phyloP scores from a whole-genome alignment of 2,797 vertebrate genomes.

The Apogon hyalosoma region DNA sequence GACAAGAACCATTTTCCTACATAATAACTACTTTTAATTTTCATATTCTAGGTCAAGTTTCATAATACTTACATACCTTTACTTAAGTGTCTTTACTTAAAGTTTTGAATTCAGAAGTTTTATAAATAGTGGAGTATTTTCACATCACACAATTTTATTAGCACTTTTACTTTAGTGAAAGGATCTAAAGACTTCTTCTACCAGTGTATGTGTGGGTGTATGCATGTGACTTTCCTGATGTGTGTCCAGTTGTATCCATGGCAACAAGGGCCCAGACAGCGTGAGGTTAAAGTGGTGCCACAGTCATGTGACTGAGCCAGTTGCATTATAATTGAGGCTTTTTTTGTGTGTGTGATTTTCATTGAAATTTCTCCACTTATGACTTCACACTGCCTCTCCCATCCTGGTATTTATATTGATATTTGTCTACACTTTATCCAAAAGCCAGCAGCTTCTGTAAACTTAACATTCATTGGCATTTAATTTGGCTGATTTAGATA shows the following conservation, averaged over 20 bases:
- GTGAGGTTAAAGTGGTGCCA: slow-evolving; percentile 17
- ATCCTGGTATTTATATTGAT: not conserved
- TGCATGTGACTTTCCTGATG: slow-evolving; percentile 5
- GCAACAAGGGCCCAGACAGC: slow-evolving; percentile 23
- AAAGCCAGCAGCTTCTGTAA: slow-evolving; percentile 1
- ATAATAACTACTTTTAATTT: no score
- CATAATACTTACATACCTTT: no score
- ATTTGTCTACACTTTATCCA: not conserved
- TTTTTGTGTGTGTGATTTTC: slow-evolving; percentile 3
- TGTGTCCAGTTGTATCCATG: slow-evolving; percentile 17
- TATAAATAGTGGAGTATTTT: no score
- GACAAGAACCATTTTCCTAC: no score
- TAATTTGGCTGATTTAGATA: slow-evolving; percentile 1
- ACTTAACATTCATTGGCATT: slow-evolving; percentile 3
- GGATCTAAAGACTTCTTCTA: not conserved
- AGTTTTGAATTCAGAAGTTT: no score
- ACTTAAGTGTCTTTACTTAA: no score
- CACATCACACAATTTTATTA: no score
- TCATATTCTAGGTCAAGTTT: no score
- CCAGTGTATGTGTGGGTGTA: not conserved
- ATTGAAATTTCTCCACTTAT: not conserved
- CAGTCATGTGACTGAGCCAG: slow-evolving; percentile 9
- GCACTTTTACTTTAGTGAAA: not conserved
- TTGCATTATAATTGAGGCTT: not conserved
- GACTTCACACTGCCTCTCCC: slow-evolving; percentile 1